Conservation (phyloP, 2,888 invertebrate genomes). For the Dorcus hopei region DNA sequence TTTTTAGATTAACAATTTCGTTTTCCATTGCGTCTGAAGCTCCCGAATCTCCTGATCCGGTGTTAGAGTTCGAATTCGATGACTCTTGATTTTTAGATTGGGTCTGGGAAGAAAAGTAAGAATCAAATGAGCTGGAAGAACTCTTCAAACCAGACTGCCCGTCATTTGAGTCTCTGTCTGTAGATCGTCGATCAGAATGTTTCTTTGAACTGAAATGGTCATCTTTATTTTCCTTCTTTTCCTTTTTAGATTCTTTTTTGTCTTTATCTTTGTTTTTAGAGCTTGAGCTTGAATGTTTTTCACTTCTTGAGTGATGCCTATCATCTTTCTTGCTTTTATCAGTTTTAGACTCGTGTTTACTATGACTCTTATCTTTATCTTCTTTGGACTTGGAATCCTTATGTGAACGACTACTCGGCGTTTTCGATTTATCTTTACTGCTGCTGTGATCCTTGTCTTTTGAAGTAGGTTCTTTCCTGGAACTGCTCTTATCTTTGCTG, state of each 20-base stretch:
- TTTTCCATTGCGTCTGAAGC: constrained; percentile 37
- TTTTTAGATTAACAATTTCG: constrained; percentile 1
- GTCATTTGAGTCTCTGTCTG: constrained; percentile 78
- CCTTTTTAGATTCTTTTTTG: constrained; percentile 28
- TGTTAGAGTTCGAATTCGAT: constrained; percentile 26
- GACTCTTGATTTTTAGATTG: constrained; percentile 32
- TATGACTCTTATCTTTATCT: constrained; percentile 28
- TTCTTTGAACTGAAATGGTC: constrained; percentile 71
- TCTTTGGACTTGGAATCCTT: constrained; percentile 32
- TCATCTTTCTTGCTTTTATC: constrained; percentile 34
- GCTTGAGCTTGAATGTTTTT: constrained; percentile 25
- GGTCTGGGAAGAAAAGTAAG: constrained; percentile 42
- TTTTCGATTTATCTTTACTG: constrained; percentile 17
- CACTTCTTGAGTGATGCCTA: constrained; percentile 16
- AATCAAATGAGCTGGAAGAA: constrained; percentile 43
- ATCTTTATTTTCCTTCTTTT: constrained; percentile 51
- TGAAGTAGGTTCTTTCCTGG: constrained; percentile 28
- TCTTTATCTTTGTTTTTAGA: constrained; percentile 28
- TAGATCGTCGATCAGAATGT: constrained; percentile 65
- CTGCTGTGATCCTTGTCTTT: constrained; percentile 19
- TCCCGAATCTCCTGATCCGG: constrained; percentile 41
- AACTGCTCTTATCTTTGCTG: constrained; percentile 34
- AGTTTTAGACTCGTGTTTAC: constrained; percentile 22
- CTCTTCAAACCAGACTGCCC: constrained; percentile 54
- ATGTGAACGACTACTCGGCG: constrained; percentile 18